Conservation (phyloP, 2,797 vertebrate species). For the Gymnoscopelus braueri region DNA sequence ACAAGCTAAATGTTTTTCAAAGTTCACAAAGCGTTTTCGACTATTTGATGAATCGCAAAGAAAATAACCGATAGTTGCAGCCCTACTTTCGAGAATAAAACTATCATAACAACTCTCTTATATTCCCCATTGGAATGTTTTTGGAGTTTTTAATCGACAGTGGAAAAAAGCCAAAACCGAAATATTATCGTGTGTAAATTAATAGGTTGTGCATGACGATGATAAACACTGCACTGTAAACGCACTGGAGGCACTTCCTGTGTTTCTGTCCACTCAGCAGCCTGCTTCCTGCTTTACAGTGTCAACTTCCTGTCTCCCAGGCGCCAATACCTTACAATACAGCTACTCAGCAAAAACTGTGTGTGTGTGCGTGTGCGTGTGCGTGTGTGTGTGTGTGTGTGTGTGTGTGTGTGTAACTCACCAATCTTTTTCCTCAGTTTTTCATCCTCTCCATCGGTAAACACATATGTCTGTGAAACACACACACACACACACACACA, state of each 20-base stretch:
- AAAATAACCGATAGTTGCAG: too few species aligned
- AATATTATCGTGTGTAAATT: conserved; percentile 43
- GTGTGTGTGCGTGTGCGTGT: conserved; percentile 25
- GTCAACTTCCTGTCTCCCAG: conserved; percentile 41
- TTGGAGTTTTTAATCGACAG: too few species aligned
- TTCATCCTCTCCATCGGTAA: conserved; percentile 93
- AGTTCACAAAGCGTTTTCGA: too few species aligned
- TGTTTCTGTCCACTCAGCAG: conserved; percentile 64
- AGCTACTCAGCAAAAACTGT: conserved; percentile 57
- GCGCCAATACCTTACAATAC: conserved; percentile 34
- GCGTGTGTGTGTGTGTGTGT: neutral
- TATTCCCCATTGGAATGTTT: too few species aligned
- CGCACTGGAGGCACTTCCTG: conserved; percentile 56
- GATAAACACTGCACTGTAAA: conserved; percentile 45
- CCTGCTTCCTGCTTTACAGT: conserved; percentile 40
- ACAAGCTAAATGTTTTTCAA: too few species aligned
- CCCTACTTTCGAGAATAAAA: too few species aligned
- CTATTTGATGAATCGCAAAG: too few species aligned
- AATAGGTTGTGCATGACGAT: conserved; percentile 21
- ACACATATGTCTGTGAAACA: conserved; percentile 91
- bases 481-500: conserved; percentile 25
- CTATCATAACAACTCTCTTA: too few species aligned
- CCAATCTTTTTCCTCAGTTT: conserved; percentile 89
- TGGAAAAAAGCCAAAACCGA: conserved; percentile 31
- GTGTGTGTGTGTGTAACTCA: conserved; percentile 72